Evolutionary conservation across 2,888 invertebrate species (phyloP).

Genomic region (Noctuana brunneofusca): DNA sequence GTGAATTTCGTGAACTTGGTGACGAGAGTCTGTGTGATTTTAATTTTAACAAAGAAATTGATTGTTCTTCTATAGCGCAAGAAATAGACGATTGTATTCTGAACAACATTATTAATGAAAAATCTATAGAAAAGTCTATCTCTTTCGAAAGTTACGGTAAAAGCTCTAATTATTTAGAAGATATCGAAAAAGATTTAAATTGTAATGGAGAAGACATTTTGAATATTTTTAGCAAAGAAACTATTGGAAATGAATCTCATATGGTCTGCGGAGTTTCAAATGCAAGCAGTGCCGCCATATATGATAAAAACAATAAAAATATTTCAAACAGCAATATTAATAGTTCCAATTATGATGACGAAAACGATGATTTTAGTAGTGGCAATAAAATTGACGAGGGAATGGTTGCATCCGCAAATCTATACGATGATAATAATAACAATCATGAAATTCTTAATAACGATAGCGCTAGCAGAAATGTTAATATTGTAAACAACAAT

Average conservation of each 20-base stretch:
- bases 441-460: not conserved
- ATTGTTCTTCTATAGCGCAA: not conserved
- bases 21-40: not conserved
- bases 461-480: not conserved
- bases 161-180: not conserved
- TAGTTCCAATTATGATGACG: too few species aligned
- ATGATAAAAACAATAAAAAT: too few species aligned
- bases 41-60: not conserved
- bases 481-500: not conserved
- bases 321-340: too few species aligned
- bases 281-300: not conserved
- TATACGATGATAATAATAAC: not conserved
- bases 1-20: conserved; percentile 1
- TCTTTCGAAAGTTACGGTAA: not conserved
- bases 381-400: too few species aligned
- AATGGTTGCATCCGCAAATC: too few species aligned
- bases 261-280: not conserved
- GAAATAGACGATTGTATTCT: not conserved
- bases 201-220: not conserved
- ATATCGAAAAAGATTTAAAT: not conserved
- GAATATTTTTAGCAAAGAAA: not conserved
- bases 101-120: not conserved
- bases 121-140: not conserved
- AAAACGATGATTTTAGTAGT: too few species aligned
- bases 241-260: not conserved